These are phyloP conservation scores for Selenia dentaria DNA, from an alignment of 2,888 invertebrate genomes.

Conservation along the genomic window DNA sequence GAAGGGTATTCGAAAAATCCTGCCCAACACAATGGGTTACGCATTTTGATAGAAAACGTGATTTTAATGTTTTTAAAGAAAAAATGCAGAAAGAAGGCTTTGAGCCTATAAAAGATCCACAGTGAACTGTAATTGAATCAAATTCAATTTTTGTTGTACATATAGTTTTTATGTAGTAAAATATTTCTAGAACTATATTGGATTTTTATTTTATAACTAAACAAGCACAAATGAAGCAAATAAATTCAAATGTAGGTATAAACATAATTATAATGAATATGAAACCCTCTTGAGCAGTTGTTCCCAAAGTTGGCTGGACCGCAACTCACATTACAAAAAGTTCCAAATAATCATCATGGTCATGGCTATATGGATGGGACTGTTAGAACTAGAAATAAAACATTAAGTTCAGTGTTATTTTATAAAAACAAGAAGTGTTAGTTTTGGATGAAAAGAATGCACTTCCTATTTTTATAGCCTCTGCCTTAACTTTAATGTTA, in stretches of 20 bases:
- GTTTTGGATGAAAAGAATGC: too few species aligned
- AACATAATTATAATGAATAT: too few species aligned
- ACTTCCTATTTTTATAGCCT: too few species aligned
- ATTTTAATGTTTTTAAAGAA: conserved; percentile 94
- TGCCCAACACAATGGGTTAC: conserved; percentile 96
- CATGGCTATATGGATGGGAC: too few species aligned
- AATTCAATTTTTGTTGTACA: conserved; percentile 57
- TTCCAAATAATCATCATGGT: too few species aligned
- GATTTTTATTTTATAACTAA: conserved; percentile 52
- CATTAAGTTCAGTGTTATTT: too few species aligned
- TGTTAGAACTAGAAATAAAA: too few species aligned
- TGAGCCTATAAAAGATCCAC: conserved; percentile 88
- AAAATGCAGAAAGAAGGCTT: conserved; percentile 94
- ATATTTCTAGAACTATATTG: conserved; percentile 50
- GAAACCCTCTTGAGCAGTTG: too few species aligned
- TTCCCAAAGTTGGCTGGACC: too few species aligned
- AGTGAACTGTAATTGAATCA: conserved; percentile 45
- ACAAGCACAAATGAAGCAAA: neutral
- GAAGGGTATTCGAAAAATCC: conserved; percentile 89
- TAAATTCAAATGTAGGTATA: conserved; percentile 1
- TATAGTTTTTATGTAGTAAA: conserved; percentile 73
- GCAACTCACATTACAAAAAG: too few species aligned
- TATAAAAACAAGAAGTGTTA: too few species aligned
- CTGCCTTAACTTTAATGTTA: too few species aligned
- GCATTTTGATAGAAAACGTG: conserved; percentile 96